A percentile compares a stretch with the other conserved stretches of the same genome.
Conservation (phyloP, 2,797 vertebrate species). For the Poeciliopsis turneri region DNA sequence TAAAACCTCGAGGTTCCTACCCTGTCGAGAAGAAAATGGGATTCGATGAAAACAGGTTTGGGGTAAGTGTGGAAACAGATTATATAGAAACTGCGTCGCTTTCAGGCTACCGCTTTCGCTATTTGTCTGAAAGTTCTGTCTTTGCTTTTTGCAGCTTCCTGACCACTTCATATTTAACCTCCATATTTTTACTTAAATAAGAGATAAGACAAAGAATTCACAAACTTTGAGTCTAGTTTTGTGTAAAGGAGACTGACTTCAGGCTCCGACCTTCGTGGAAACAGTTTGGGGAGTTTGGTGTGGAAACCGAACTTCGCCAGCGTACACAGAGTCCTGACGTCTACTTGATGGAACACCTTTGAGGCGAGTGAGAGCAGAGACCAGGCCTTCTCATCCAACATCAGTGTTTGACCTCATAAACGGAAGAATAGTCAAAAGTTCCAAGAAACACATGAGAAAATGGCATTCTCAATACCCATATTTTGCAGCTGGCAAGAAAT, state of each 20-base stretch:
- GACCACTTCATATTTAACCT: neutral
- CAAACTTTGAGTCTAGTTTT: neutral
- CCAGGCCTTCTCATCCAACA: neutral
- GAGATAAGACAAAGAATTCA: neutral
- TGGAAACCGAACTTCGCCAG: neutral
- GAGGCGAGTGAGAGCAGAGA: neutral
- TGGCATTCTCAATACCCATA: too few relatives aligned
- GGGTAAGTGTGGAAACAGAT: neutral
- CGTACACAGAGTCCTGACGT: neutral
- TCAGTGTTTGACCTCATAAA: neutral
- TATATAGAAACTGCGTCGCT: neutral
- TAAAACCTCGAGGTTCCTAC: neutral
- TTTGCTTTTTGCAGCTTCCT: neutral
- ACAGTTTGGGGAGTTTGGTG: neutral
- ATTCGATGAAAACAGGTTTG: neutral
- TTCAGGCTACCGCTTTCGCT: neutral
- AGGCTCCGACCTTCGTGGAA: neutral
- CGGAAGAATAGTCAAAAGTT: too few relatives aligned
- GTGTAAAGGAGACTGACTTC: neutral
- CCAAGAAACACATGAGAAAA: neutral
- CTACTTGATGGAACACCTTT: neutral
- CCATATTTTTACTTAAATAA: neutral
- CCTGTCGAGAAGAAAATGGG: neutral
- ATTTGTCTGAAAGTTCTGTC: neutral
- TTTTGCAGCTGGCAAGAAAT: neutral